Percentiles rank a stretch among this genome's conserved stretches.
These are phyloP conservation scores for Rhinogobio ventralis DNA, from an alignment of 2,797 vertebrate species.

Conservation along the genomic window DNA sequence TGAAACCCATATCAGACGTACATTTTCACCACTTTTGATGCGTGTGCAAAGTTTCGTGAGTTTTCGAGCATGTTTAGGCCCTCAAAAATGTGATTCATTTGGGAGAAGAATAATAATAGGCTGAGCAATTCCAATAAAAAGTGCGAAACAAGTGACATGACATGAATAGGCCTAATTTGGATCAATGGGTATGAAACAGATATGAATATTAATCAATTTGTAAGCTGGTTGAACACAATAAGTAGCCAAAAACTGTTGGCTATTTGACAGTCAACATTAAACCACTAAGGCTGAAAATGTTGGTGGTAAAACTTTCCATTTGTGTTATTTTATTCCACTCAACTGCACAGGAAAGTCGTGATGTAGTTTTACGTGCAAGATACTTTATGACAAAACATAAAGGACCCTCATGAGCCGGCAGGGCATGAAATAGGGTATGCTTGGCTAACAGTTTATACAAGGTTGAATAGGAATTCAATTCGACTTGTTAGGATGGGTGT, in stretches of 20 bases:
- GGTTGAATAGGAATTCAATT: conserved; percentile 70
- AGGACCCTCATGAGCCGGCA: conserved; percentile 67
- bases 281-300: conserved; percentile 46
- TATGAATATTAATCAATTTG: neutral
- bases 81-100: too few relatives aligned
- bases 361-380: conserved; percentile 65
- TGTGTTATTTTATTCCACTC: conserved; percentile 57
- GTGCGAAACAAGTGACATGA: neutral
- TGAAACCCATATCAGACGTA: too few relatives aligned
- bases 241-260: neutral
- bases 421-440: conserved; percentile 77
- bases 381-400: conserved; percentile 55
- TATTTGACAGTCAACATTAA: conserved; percentile 43
- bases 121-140: too few relatives aligned
- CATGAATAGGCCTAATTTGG: neutral
- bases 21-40: too few relatives aligned
- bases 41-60: too few relatives aligned
- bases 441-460: conserved; percentile 66
- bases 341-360: conserved; percentile 59
- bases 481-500: conserved; percentile 68
- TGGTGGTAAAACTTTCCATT: conserved; percentile 64
- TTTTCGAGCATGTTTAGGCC: too few relatives aligned
- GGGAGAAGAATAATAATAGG: too few relatives aligned
- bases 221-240: neutral
- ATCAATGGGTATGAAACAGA: neutral